A percentile compares a stretch with the other conserved stretches of the same genome.
Conservation (phyloP, 2,797 vertebrate species). For the Monodelphis domestica region DNA sequence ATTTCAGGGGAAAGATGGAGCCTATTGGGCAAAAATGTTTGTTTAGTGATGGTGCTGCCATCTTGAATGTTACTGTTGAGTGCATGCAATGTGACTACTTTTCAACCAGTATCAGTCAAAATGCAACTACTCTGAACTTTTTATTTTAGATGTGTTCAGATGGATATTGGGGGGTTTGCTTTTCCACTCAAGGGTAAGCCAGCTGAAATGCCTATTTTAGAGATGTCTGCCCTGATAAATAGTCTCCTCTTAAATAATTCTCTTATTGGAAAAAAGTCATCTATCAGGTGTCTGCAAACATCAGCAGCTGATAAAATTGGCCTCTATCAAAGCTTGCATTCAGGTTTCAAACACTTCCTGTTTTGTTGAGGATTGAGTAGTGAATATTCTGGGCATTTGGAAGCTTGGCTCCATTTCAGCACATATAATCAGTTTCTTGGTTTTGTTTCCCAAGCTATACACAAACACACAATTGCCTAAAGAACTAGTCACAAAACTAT, state of each 20-base stretch:
- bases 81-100: background rate
- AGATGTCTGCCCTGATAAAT: background rate
- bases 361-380: background rate
- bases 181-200: background rate
- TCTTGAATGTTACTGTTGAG: slow-evolving; percentile 1
- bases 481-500: background rate
- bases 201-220: background rate
- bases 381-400: slow-evolving; percentile 38
- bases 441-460: background rate
- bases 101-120: background rate
- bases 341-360: slow-evolving; percentile 6
- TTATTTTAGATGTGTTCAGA: background rate
- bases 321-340: background rate
- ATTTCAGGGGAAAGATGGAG: background rate
- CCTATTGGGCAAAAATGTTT: background rate
- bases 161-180: background rate
- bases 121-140: background rate
- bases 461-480: background rate
- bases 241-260: background rate
- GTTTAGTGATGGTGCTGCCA: background rate
- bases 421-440: background rate
- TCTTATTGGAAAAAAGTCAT: background rate
- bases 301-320: background rate
- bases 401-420: background rate
- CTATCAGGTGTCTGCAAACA: background rate